phyloP scores from a whole-genome alignment of 2,113 vertebrate genomes.

The Phylloscopus trochilus region DNA sequence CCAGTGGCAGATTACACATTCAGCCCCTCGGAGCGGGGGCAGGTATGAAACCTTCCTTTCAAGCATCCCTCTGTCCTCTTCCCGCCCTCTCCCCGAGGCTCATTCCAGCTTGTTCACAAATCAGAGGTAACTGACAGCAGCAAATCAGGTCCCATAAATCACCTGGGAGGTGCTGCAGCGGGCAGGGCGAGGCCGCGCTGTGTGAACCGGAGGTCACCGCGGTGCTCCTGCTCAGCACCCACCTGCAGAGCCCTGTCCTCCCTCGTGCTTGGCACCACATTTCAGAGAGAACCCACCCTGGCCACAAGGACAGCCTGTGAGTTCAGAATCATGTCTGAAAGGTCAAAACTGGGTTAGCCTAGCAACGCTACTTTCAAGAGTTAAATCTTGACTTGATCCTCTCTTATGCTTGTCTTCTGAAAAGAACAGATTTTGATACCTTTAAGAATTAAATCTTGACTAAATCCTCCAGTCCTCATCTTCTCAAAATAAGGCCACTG shows the following conservation, averaged over 20 bases:
- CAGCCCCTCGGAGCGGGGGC: not conserved
- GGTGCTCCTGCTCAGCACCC: not conserved
- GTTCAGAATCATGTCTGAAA: not conserved
- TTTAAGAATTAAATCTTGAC: not conserved
- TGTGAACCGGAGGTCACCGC: not conserved
- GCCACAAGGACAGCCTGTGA: fast-evolving
- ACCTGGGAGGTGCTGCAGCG: not conserved
- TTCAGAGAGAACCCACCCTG: fast-evolving
- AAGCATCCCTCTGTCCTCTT: not conserved
- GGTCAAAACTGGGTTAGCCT: not conserved
- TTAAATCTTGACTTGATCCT: not conserved
- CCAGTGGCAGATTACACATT: not conserved
- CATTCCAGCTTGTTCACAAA: conserved; percentile 65
- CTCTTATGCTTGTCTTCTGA: no score
- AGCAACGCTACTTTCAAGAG: not conserved
- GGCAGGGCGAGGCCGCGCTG: not conserved
- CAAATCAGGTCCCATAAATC: conserved; percentile 44
- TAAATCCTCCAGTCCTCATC: not conserved
- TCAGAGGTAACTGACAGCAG: conserved; percentile 42
- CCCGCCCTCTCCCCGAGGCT: conserved; percentile 13
- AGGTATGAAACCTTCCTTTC: conserved; percentile 4
- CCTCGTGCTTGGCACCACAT: fast-evolving
- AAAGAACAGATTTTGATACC: not conserved
- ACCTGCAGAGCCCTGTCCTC: fast-evolving
- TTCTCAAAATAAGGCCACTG: not conserved